Evolutionary conservation across 2,797 vertebrate genomes (phyloP), one percentile per base, ranked within the genome.

Genomic region (Bucorvus abyssinicus): DNA sequence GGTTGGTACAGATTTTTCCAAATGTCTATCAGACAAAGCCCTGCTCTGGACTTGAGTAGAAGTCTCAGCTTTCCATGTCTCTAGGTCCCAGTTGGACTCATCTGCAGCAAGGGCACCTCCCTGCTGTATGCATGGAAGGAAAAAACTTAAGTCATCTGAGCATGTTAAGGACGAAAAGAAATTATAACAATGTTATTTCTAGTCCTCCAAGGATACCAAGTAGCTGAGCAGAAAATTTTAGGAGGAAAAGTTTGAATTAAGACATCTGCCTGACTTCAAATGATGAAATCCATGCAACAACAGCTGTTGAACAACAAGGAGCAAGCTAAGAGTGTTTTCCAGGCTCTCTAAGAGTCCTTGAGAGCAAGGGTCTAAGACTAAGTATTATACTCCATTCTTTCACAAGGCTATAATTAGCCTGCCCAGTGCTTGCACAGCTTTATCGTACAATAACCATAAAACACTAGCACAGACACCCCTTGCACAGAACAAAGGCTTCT

Each of bases 381-480:
- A 84, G 79, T 84, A 59, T 40, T 65, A 34, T 18, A 55, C 24
- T 60, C 10, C 14, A 4, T 81, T 92, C 45, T 94, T 44, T 65
- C n/a, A 75, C 32, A 76, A 76, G 57, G n/a, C 69, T 84, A n/a
- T 68, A 91, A 89, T 92, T 86, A 94, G 84, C 57, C 45, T 78
- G 53, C 42, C 64, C 75, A 45, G 10, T 63, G 52, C 67, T 84
- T 53, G 47, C 76, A 86, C 20, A 83, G 24, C 47, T 90, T 89
- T 81, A 73, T 63, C 3, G 0, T 91, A 84, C 40, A 85, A 78
- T 52, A 91, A 92, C 42, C 52, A 56, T 49, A 57, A 94, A 84
- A 78, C n/a, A 74, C 71, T 29, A 83, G 53, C 45, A 86, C 45
- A 93, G 78, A 59, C 69, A 88, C 65, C 32, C 44, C 61, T 47